Evolutionary conservation across 1,140 invertebrate species (phyloP).

Genomic region (Cherax quadricarinatus): DNA sequence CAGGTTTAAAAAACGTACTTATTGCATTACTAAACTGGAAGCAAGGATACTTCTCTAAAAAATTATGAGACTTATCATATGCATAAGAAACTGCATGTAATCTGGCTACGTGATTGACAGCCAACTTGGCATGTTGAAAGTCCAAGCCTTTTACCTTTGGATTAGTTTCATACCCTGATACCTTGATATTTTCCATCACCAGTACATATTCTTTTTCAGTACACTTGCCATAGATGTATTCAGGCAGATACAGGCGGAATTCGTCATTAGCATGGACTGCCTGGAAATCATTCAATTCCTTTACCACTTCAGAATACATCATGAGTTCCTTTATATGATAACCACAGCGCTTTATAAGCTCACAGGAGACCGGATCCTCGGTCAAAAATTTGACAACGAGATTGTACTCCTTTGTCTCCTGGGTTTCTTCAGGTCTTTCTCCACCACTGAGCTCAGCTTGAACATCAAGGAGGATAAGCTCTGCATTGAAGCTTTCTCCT

Average conservation of each 20-base stretch:
- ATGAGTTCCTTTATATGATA: constrained; percentile 66
- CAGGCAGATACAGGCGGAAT: constrained; percentile 50
- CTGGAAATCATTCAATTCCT: constrained; percentile 63
- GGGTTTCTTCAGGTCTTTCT: constrained; percentile 1
- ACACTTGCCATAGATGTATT: constrained; percentile 72
- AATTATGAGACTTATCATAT: constrained; percentile 64
- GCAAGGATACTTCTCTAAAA: constrained; percentile 64
- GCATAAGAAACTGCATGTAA: constrained; percentile 70
- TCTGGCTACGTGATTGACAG: constrained; percentile 67
- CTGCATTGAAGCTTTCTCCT: constrained; percentile 72
- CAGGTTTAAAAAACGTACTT: constrained; percentile 68
- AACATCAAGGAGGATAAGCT: constrained; percentile 65
- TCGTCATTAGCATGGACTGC: constrained; percentile 49
- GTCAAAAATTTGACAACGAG: constrained; percentile 70
- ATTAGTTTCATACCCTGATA: constrained; percentile 61
- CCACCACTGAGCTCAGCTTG: constrained; percentile 28
- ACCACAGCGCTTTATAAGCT: constrained; percentile 50
- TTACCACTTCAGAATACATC: constrained; percentile 71
- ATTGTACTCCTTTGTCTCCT: constrained; percentile 62
- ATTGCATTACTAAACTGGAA: constrained; percentile 62
- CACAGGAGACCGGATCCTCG: constrained; percentile 55
- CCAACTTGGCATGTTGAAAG: constrained; percentile 63
- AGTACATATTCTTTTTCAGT: constrained; percentile 70
- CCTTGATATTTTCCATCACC: constrained; percentile 71
- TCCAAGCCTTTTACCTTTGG: constrained; percentile 56